Percentiles rank a stretch among this genome's conserved stretches.
Conservation (phyloP, 2,113 vertebrate species). For the Daboia siamensis region DNA sequence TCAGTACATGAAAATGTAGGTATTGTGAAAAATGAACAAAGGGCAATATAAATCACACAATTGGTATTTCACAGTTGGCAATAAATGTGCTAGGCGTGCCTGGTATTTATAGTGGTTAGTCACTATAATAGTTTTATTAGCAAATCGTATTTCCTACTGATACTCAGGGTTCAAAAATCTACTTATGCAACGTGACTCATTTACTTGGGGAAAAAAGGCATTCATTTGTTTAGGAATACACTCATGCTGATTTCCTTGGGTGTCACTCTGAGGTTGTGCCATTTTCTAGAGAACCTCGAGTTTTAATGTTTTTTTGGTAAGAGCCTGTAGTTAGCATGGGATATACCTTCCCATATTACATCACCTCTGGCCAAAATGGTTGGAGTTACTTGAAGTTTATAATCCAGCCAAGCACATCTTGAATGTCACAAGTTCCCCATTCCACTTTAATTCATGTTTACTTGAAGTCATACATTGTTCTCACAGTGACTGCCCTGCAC, state of each 20-base stretch:
- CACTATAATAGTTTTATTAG: not conserved
- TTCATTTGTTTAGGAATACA: not conserved
- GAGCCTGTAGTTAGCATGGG: not conserved
- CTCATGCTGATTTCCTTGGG: not conserved
- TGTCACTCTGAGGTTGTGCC: not conserved
- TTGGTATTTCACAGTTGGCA: not conserved
- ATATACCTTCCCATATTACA: not conserved
- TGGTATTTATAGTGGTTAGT: not conserved
- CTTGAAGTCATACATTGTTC: not conserved
- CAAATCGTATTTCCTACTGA: not conserved
- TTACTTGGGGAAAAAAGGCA: not conserved
- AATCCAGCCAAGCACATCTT: not conserved
- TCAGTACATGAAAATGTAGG: slow-evolving; percentile 26
- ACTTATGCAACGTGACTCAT: not conserved
- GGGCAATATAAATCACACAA: not conserved
- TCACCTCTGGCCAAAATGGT: not conserved
- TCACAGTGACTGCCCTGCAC: not conserved
- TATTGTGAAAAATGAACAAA: not conserved
- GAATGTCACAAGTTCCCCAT: not conserved
- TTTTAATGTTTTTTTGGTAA: not conserved
- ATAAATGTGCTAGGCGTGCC: not conserved
- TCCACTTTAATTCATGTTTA: not conserved
- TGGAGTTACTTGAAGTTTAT: not conserved
- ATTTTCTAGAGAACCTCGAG: not conserved
- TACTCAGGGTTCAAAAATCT: not conserved